Base-by-base conservation (phyloP, 2,797 vertebrate genomes). In the Hybognathus amarus region DNA sequence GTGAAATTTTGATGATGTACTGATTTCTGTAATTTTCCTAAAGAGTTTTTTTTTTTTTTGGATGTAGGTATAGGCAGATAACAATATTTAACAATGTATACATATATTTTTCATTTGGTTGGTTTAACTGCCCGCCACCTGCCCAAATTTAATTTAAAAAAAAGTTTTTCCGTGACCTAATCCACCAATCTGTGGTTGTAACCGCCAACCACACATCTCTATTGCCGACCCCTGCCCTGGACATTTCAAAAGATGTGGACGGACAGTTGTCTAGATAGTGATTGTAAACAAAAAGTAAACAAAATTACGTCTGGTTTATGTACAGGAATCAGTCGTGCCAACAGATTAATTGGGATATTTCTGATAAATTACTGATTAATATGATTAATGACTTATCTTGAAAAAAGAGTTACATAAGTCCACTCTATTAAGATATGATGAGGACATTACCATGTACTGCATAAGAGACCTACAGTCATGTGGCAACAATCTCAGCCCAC, bases 401-500 rank as follows among this genome's bases (percentile, higher is more conserved):
- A 10, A 9, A 30, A 18, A 15, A 64, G n/a, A 33, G 1, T 22
- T 42, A 69, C n/a, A 24, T 24, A 42, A 24, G 15, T 69, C n/a
- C 47, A 42, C 22, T 64, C 52, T 56, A 50, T 64, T 54, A 15
- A 36, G 50, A 75, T 11, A 22, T 56, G 9, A 27, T 33, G 15
- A 20, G 45, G 47, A 68, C 61, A 78, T 61, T 22, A 40, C 56
- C 24, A 5, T 9, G 45, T 52, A 20, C 27, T 73, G 9, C 47
- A 73, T 52, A 74, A 74, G 1, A 40, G n/a, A 5, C 47, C 45
- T 56, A 38, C 22, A 47, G 63, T 74, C 38, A 15, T 50, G 42
- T 52, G 33, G 69, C 59, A 74, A 38, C 42, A 83, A 45, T 70
- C 66, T 77, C 73, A 50, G 38, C n/a, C 13, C 11, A 1, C 42